phyloP scores from a whole-genome alignment of 2,888 invertebrate genomes.

The Geophilus truncorum region DNA sequence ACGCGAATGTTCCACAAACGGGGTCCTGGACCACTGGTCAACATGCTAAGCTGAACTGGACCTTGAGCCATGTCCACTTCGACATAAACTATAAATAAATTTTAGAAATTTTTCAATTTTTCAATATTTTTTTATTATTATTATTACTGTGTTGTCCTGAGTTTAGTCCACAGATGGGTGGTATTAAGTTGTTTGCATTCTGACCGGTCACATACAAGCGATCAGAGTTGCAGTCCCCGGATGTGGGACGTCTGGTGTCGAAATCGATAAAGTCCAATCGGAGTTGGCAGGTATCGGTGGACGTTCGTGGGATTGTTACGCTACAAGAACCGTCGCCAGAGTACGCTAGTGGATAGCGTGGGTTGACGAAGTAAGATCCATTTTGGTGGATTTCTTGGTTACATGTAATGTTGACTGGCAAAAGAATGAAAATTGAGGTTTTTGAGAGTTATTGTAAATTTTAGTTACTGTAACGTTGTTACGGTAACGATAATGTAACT shows the following conservation, averaged over 20 bases:
- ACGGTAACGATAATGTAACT: too few relatives aligned
- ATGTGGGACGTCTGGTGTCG: conserved; percentile 41
- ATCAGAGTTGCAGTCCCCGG: conserved; percentile 43
- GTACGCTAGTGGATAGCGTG: conserved; percentile 69
- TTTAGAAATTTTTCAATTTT: too few relatives aligned
- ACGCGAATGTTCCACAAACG: conserved; percentile 17
- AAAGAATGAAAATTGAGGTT: conserved; percentile 19
- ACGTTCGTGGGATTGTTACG: conserved; percentile 68
- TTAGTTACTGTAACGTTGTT: too few relatives aligned
- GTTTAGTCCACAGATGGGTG: conserved; percentile 43
- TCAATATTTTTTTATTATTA: too few relatives aligned
- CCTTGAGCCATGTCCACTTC: conserved; percentile 33
- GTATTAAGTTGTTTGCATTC: conserved; percentile 42
- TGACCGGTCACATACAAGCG: conserved; percentile 42
- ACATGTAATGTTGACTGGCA: conserved; percentile 69
- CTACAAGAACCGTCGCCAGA: conserved; percentile 80
- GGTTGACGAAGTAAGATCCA: conserved; percentile 79
- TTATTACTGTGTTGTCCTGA: conserved; percentile 43
- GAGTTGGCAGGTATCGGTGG: conserved; percentile 70
- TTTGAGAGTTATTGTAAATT: too few relatives aligned
- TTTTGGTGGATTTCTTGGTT: conserved; percentile 72
- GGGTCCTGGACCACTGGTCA: conserved; percentile 31
- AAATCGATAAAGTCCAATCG: conserved; percentile 43
- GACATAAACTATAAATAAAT: conserved; percentile 27
- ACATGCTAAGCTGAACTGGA: conserved; percentile 19